Evolutionary conservation across 2,113 vertebrate species (phyloP).

Genomic region (Jacana jacana): DNA sequence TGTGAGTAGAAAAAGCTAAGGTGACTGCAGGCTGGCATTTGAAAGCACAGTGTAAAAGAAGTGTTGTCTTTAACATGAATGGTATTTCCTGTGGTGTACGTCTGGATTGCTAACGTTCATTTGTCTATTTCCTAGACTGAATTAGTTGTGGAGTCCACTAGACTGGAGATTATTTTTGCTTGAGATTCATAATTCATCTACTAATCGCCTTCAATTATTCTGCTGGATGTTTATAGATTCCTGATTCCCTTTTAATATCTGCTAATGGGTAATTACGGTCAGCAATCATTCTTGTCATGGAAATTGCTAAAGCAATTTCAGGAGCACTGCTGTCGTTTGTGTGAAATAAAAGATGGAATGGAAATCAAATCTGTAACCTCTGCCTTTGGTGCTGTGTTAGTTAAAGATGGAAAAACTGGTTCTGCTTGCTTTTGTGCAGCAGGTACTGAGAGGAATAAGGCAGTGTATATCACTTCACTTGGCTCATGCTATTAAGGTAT

Average conservation of each 20-base stretch:
- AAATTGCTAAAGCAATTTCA: constrained; percentile 20
- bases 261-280: constrained; percentile 35
- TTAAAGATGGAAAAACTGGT: neutral
- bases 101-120: neutral
- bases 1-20: neutral
- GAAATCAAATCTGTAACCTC: neutral
- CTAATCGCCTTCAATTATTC: constrained; percentile 29
- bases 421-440: neutral
- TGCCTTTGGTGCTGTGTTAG: neutral
- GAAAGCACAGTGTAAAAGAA: neutral
- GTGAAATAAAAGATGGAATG: neutral
- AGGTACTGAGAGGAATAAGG: neutral
- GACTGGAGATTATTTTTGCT: constrained; percentile 12
- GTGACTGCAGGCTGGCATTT: neutral
- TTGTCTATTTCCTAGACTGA: constrained; percentile 20
- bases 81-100: neutral
- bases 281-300: neutral
- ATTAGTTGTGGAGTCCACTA: neutral
- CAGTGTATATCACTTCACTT: neutral
- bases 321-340: neutral
- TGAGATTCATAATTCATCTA: neutral
- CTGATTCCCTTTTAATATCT: constrained; percentile 24
- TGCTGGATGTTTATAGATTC: neutral
- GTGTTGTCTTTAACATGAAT: neutral
- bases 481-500: neutral